Conservation (phyloP, 2,888 invertebrate genomes). For the Oxycera nigricornis region DNA sequence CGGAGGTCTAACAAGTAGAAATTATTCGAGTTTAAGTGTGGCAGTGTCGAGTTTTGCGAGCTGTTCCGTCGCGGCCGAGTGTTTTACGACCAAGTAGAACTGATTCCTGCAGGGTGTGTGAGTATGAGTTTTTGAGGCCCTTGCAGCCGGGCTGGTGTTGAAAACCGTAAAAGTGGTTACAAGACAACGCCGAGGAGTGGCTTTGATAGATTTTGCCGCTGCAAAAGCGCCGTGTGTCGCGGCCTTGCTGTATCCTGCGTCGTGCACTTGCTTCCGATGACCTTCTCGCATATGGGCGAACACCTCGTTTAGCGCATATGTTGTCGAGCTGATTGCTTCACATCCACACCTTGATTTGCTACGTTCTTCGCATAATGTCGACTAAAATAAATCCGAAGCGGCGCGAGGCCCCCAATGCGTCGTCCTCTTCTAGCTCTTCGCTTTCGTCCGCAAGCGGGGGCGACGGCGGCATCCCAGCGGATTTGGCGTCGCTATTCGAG, state of each 20-base stretch:
- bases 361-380: slow-evolving; percentile 55
- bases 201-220: neutral
- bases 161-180: neutral
- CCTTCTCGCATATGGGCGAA: slow-evolving; percentile 13
- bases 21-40: neutral
- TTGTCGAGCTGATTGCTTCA: slow-evolving; percentile 50
- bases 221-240: neutral
- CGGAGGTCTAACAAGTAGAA: neutral
- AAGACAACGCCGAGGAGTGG: neutral
- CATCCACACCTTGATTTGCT: slow-evolving; percentile 49
- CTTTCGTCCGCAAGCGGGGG: slow-evolving; percentile 61
- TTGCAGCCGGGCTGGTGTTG: neutral
- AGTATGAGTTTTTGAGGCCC: slow-evolving; percentile 14
- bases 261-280: neutral
- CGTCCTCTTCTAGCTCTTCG: slow-evolving; percentile 62
- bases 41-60: neutral
- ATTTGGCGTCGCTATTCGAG: slow-evolving; percentile 90
- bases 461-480: slow-evolving; percentile 73
- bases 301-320: slow-evolving; percentile 44
- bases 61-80: neutral
- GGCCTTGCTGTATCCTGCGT: neutral
- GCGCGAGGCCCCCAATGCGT: slow-evolving; percentile 58
- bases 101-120: slow-evolving; percentile 9
- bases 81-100: neutral
- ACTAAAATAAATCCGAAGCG: slow-evolving; percentile 62